phyloP scores from a whole-genome alignment of 1,140 invertebrate genomes.

The Zeugodacus cucurbitae region DNA sequence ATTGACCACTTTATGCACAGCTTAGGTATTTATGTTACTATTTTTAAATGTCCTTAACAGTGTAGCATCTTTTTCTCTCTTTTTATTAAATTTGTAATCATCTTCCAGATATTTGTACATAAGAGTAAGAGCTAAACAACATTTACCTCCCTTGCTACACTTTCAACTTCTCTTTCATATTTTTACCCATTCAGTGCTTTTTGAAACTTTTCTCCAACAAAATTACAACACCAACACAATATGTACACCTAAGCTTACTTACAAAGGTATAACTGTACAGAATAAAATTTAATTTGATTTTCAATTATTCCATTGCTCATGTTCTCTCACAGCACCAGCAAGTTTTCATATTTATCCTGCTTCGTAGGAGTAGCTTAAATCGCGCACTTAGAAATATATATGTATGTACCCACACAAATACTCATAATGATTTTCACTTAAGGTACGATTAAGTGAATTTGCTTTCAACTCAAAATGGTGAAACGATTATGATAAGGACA shows the following conservation, averaged over 20 bases:
- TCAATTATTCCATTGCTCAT: not conserved
- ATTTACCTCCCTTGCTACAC: too few relatives aligned
- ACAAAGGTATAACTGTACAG: not conserved
- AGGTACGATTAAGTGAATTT: not conserved
- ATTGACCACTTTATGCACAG: too few relatives aligned
- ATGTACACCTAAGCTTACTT: not conserved
- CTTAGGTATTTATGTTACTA: too few relatives aligned
- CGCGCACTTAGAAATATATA: too few relatives aligned
- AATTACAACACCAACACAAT: not conserved
- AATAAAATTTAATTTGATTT: not conserved
- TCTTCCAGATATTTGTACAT: too few relatives aligned
- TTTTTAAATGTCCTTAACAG: too few relatives aligned
- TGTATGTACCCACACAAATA: too few relatives aligned
- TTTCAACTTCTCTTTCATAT: not conserved
- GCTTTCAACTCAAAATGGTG: not conserved
- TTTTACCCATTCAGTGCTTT: not conserved
- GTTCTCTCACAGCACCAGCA: not conserved
- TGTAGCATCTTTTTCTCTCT: too few relatives aligned
- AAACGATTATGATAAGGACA: not conserved
- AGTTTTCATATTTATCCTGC: not conserved
- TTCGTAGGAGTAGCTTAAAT: not conserved
- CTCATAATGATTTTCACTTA: not conserved
- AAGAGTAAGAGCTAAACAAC: too few relatives aligned
- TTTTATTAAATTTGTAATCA: too few relatives aligned
- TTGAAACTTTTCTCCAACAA: not conserved